phyloP scores from a whole-genome alignment of 2,113 vertebrate species.

The Glaucidium brasilianum region DNA sequence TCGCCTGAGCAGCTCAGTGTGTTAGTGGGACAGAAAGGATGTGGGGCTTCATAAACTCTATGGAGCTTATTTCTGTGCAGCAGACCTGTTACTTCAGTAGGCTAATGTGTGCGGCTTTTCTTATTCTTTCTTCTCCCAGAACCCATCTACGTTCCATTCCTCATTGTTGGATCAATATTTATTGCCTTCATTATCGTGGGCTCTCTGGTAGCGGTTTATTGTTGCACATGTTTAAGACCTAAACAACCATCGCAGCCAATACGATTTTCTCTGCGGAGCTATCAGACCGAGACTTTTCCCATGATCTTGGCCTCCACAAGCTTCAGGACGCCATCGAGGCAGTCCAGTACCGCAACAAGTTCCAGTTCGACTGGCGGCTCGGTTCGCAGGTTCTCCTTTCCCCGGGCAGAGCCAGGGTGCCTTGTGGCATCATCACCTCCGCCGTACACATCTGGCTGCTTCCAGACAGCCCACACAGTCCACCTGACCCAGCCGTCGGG shows the following conservation, averaged over 20 bases:
- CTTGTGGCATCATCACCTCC: conserved; percentile 81
- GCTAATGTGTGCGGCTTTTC: neutral
- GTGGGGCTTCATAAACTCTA: neutral
- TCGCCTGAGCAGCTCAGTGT: neutral
- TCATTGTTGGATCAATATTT: conserved; percentile 96
- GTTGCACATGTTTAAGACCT: conserved; percentile 94
- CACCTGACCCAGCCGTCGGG: conserved; percentile 76
- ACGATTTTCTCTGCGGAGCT: conserved; percentile 91
- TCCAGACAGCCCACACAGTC: conserved; percentile 67
- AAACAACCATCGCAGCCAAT: conserved; percentile 91
- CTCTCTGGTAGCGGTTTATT: conserved; percentile 92
- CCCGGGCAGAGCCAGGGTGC: conserved; percentile 79
- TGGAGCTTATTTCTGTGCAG: neutral
- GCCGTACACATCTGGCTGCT: conserved; percentile 79
- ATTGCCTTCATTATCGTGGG: conserved; percentile 93
- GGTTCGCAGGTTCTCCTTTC: conserved; percentile 84
- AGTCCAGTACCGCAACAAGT: conserved; percentile 92
- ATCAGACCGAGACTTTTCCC: conserved; percentile 93
- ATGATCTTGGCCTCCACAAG: conserved; percentile 89
- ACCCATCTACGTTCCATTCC: conserved; percentile 94
- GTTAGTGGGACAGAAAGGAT: neutral
- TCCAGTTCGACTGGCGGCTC: conserved; percentile 88
- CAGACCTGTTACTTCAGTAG: neutral
- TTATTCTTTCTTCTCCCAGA: conserved; percentile 66
- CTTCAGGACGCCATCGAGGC: conserved; percentile 87